Evolutionary conservation across 2,113 vertebrate genomes (phyloP).

Genomic region (Columba livia): DNA sequence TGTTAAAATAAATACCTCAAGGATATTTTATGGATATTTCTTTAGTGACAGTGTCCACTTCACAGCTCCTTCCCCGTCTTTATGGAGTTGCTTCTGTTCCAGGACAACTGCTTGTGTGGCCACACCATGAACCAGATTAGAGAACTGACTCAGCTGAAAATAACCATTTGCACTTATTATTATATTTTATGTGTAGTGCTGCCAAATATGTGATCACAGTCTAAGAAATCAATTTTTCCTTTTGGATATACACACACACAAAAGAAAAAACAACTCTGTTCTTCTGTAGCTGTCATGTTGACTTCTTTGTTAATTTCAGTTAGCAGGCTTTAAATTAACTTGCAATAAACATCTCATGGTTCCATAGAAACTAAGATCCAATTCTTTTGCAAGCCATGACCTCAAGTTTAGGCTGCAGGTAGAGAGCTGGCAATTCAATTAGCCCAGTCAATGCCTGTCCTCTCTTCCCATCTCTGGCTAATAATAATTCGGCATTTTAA

Average conservation of each 20-base stretch:
- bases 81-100: background rate
- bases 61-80: background rate
- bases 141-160: background rate
- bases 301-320: background rate
- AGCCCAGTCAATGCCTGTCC: background rate
- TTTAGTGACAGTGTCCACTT: background rate
- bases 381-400: background rate
- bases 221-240: background rate
- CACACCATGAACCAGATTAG: background rate
- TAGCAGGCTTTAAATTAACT: background rate
- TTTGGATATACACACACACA: background rate
- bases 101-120: background rate
- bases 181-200: background rate
- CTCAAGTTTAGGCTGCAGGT: background rate
- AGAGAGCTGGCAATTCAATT: background rate
- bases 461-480: background rate
- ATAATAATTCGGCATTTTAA: background rate
- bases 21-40: background rate
- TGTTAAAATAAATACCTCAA: background rate
- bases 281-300: background rate
- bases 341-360: background rate
- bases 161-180: background rate
- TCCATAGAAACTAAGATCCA: background rate
- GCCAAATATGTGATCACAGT: background rate
- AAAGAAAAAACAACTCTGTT: rapidly evolving